A percentile compares a stretch with the other conserved stretches of the same genome.
These are phyloP conservation scores for Choristoneura rosaceana DNA, from an alignment of 2,888 invertebrate genomes.

Conservation along the genomic window DNA sequence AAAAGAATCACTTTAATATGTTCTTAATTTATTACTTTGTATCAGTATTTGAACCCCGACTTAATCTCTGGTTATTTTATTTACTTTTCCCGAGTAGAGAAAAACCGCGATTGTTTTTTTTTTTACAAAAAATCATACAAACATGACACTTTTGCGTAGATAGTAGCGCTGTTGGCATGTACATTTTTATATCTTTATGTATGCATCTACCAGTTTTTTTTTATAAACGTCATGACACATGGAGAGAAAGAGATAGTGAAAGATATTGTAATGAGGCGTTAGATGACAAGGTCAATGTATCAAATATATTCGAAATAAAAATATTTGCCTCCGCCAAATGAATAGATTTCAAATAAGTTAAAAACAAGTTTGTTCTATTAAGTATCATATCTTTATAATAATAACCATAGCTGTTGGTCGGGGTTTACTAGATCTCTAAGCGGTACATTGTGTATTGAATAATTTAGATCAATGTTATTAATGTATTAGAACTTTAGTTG, in stretches of 20 bases:
- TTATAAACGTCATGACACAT: too few species aligned
- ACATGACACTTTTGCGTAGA: too few species aligned
- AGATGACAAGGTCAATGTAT: too few species aligned
- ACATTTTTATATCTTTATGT: too few species aligned
- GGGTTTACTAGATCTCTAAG: constrained; percentile 18
- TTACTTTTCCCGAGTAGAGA: not conserved
- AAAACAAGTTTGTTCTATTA: not conserved
- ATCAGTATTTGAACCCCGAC: constrained; percentile 6
- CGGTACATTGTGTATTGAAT: constrained; percentile 8
- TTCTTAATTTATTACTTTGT: not conserved
- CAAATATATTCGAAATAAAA: too few species aligned
- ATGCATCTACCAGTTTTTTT: too few species aligned
- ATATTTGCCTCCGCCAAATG: not conserved
- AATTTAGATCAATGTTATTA: constrained; percentile 28
- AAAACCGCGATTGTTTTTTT: too few species aligned
- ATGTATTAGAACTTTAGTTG: constrained; percentile 25
- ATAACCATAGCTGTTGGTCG: not conserved
- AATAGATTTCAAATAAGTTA: not conserved
- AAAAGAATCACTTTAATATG: not conserved
- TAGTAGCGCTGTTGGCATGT: too few species aligned
- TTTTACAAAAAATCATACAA: too few species aligned
- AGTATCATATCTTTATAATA: not conserved
- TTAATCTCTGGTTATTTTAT: not conserved
- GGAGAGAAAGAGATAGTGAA: too few species aligned
- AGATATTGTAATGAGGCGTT: too few species aligned